phyloP scores from a whole-genome alignment of 2,797 vertebrate species.

The Lagorchestes hirsutus region DNA sequence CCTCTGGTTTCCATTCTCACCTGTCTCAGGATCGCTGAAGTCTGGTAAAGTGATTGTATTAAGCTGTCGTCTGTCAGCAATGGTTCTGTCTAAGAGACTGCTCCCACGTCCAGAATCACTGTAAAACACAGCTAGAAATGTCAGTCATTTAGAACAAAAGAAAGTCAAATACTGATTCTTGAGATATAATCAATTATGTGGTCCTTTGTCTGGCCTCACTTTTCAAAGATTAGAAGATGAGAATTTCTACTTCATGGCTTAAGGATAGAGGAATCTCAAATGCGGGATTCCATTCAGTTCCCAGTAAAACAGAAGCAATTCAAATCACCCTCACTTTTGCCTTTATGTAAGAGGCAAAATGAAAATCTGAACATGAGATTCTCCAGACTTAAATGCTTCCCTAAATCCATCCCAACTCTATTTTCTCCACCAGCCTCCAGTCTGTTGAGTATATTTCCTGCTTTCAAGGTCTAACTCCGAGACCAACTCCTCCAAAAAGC shows the following conservation, averaged over 20 bases:
- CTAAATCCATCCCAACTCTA: not conserved
- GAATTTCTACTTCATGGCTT: not conserved
- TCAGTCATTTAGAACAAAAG: slow-evolving; percentile 68
- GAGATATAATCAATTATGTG: not conserved
- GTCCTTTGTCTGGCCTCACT: not conserved
- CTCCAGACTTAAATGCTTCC: not conserved
- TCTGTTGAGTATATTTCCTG: not conserved
- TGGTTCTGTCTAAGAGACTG: slow-evolving; percentile 96
- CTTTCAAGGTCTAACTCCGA: not conserved
- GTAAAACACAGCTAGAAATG: slow-evolving; percentile 77
- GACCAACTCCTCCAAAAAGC: not conserved
- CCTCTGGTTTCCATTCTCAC: slow-evolving; percentile 84
- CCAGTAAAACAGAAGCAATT: accelerated
- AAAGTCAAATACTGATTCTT: slow-evolving; percentile 16
- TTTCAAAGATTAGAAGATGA: not conserved
- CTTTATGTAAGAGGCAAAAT: not conserved
- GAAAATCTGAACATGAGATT: not conserved
- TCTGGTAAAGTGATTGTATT: slow-evolving; percentile 97
- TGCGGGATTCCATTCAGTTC: not conserved
- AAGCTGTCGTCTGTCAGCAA: slow-evolving; percentile 96
- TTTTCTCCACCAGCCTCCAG: not conserved
- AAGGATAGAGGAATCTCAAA: not conserved
- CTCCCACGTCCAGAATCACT: slow-evolving; percentile 98
- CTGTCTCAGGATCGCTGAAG: slow-evolving; percentile 98
- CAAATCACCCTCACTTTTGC: not conserved